Evolutionary conservation across 2,888 invertebrate species (phyloP).

Genomic region (Anthrax anthrax): DNA sequence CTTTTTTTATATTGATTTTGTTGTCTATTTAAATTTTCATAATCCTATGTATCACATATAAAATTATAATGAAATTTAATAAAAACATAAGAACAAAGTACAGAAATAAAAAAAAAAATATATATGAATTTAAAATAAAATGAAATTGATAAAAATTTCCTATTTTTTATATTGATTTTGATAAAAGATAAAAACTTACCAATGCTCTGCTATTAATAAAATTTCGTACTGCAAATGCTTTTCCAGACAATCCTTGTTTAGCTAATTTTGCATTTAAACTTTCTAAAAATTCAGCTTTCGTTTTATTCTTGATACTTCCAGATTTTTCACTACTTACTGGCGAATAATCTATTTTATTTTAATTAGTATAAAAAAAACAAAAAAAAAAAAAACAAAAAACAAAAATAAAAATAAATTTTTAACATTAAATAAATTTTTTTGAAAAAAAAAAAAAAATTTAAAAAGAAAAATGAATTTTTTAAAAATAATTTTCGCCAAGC

Average conservation of each 20-base stretch:
- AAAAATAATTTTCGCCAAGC: no score
- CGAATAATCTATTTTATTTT: slow-evolving; percentile 7
- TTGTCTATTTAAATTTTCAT: slow-evolving; percentile 2
- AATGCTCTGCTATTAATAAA: slow-evolving; percentile 59
- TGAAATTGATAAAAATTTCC: no score
- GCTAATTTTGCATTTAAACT: slow-evolving; percentile 67
- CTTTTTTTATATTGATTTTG: neutral
- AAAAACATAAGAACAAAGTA: no score
- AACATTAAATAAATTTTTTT: no score
- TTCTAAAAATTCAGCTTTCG: slow-evolving; percentile 55
- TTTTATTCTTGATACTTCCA: slow-evolving; percentile 33
- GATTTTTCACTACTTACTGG: slow-evolving; percentile 33
- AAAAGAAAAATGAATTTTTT: no score
- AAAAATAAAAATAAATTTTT: neutral
- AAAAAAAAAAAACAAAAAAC: neutral
- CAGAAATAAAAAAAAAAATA: no score
- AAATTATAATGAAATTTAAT: neutral
- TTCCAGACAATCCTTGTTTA: slow-evolving; percentile 43
- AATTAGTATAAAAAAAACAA: neutral
- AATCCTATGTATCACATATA: neutral
- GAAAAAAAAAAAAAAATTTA: no score
- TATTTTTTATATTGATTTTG: no score
- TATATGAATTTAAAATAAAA: no score
- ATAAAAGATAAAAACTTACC: slow-evolving; percentile 39
- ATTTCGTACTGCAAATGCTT: slow-evolving; percentile 54